Evolutionary conservation across 1,140 invertebrate species (phyloP).

Genomic region (Tetragnatha versicolor): DNA sequence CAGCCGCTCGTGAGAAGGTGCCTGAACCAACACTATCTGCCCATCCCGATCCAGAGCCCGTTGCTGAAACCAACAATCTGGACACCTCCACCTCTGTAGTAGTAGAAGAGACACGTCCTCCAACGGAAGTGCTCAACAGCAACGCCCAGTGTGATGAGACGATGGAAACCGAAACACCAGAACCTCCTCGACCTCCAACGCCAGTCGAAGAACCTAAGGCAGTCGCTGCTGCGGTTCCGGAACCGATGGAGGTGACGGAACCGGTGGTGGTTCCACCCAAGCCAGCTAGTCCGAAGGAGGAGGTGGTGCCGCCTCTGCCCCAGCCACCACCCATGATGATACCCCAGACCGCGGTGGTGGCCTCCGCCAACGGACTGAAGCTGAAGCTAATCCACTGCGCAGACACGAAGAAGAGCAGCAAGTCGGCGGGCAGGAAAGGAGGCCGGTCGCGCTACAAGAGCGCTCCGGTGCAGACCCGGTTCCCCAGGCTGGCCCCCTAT

Average conservation of each 20-base stretch:
- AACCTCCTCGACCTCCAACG: neutral
- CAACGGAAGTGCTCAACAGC: neutral
- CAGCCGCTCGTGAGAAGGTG: neutral
- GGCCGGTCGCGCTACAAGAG: slow-evolving; percentile 4
- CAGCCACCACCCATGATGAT: neutral
- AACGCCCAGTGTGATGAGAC: neutral
- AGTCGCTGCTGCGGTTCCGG: neutral
- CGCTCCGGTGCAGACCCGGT: neutral
- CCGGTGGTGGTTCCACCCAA: neutral
- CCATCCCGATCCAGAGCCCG: neutral
- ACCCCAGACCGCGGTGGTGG: neutral
- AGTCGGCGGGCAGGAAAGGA: neutral
- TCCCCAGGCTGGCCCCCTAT: slow-evolving; percentile 35
- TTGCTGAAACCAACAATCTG: neutral
- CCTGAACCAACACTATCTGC: neutral
- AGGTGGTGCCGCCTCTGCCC: neutral
- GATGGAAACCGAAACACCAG: too few species aligned
- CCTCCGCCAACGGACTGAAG: slow-evolving; percentile 13
- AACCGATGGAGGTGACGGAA: neutral
- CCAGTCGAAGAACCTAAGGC: neutral
- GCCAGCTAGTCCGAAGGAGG: neutral
- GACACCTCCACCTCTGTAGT: neutral
- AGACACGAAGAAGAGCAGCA: neutral
- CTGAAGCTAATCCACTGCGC: slow-evolving; percentile 18
- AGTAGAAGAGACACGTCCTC: neutral